Evolutionary conservation across 2,888 invertebrate genomes (phyloP), one percentile per base, ranked within the genome.

Genomic region (Caenorhabditis drosophilae): DNA sequence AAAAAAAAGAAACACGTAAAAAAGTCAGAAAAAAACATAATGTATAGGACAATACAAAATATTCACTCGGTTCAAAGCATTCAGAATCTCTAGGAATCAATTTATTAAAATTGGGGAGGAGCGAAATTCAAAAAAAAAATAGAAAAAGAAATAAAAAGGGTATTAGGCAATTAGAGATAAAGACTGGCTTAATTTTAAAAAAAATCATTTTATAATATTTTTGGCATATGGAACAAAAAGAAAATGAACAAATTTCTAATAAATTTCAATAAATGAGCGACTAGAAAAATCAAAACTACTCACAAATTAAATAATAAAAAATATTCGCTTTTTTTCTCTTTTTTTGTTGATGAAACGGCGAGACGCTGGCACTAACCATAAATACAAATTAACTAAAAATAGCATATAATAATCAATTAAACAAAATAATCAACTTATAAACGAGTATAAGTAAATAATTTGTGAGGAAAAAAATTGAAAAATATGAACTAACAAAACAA

Each of bases 351-450:
- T 12, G 41, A 41, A 25, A 41, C 9, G 60, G 60, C 60, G 53
- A 60, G 53, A 60, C 36, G 54, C 42, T 48, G 60, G 60, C 60
- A 60, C 60, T 60, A 54, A 54, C 49, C 60, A 54, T 31, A 12
- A 31, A 31, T 31, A 31, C 31, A 12, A 31, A 6, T 9, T 9
- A 31, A 9, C 31, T 31, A n/a, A n/a, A n/a, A n/a, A n/a, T n/a
- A n/a, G n/a, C 12, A 31, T 31, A 31, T 31, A 9, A 31, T 9
- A 31, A 31, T 9, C 6, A 9, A 31, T 31, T 9, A 31, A 31
- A 31, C 31, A 6, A 31, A 31, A 31, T 12, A 12, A 6, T 31
- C 6, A 31, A 31, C 31, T 31, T 31, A 31, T 31, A 31, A 31
- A 31, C 31, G 31, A 31, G 31, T 31, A 31, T 31, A 31, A 31